Base-by-base conservation (phyloP, 2,113 vertebrate species). In the Chloropsis hardwickii region DNA sequence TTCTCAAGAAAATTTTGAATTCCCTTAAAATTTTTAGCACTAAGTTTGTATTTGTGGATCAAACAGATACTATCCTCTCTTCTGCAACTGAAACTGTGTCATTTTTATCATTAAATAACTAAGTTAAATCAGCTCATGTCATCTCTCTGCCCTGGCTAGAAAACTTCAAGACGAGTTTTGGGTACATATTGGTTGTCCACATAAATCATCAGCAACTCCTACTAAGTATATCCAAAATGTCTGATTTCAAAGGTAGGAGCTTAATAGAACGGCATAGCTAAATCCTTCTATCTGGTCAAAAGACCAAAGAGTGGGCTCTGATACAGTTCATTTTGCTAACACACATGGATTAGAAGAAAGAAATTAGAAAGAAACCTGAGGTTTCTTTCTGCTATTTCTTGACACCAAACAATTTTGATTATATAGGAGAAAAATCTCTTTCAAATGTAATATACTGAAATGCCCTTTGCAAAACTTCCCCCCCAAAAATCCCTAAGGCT, bases 261-360 rank as follows among this genome's bases (percentile, higher is more conserved):
- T 80, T 50, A 66, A 45, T n/a, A 37, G 12, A 1, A 5, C 6
- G 25, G 11, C 14, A 45, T 12, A 78, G 9, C 5, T 24, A 57
- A 45, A 44, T 44, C 11, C 9, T 61, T 86, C 39, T 42, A 20
- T 25, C 24, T 54, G 11, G 4, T 35, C 60, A 33, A 37, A 86
- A 56, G 7, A 42, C 9, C 24, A 54, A 51, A 48, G 20, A 42
- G 8, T 28, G 21, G 29, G 5, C 10, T 78, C 45, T 57, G 25
- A 47, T 35, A 51, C 5, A 9, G 3, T 23, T 71, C 12, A 5
- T 73, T 90, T 81, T 78, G 7, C 28, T 70, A 61, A 62, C 12
- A 53, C 12, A 44, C 2, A 15, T 7, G 4, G 3, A 11, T 66
- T n/a, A n/a, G n/a, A n/a, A n/a, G n/a, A n/a, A n/a, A n/a, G n/a